A percentile compares a stretch with the other conserved stretches of the same genome.
phyloP scores from a whole-genome alignment of 2,113 vertebrate species.

The Meles meles region DNA sequence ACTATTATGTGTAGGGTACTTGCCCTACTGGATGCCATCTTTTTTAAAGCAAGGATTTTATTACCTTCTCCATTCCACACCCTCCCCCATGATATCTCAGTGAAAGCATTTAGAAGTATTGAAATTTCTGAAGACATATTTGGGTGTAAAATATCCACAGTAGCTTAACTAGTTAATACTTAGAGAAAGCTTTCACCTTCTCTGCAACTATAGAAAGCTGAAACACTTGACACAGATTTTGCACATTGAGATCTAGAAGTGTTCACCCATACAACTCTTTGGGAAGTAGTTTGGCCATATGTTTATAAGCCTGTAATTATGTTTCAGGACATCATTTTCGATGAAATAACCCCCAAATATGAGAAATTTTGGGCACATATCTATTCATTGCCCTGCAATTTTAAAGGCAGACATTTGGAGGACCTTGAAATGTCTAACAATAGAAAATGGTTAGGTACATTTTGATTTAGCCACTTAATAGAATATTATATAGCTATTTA shows the following conservation, averaged over 20 bases:
- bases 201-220: not conserved
- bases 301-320: not conserved
- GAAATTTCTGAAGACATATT: not conserved
- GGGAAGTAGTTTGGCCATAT: not conserved
- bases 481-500: not conserved
- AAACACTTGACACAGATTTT: not conserved
- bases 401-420: not conserved
- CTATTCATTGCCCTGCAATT: not conserved
- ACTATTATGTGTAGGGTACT: not conserved
- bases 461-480: not conserved
- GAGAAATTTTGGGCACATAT: not conserved
- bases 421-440: not conserved
- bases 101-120: not conserved
- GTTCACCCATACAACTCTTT: not conserved
- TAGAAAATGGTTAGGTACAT: not conserved
- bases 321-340: not conserved
- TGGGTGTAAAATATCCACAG: not conserved
- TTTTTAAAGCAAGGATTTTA: not conserved
- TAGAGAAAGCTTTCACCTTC: not conserved
- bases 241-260: not conserved
- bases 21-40: not conserved
- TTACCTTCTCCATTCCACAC: not conserved
- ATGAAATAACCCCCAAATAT: not conserved
- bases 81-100: not conserved
- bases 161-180: not conserved